phyloP scores from a whole-genome alignment of 2,888 invertebrate genomes.

The Pammene aurita region DNA sequence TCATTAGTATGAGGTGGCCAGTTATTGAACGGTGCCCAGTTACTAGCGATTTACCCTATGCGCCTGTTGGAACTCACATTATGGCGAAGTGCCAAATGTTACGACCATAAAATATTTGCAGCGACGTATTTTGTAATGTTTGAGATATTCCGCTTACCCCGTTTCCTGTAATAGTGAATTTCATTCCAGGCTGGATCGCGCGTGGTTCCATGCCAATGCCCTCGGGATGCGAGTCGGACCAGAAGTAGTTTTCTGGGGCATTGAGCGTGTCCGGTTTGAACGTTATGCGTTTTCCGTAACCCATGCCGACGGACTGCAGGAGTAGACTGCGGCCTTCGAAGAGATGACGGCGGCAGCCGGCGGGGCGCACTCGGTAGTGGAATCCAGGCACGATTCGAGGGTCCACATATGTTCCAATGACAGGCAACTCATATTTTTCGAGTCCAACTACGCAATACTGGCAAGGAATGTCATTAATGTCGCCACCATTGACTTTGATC shows the following conservation, averaged over 20 bases:
- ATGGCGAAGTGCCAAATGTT: slow-evolving; percentile 33
- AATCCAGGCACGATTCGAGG: slow-evolving; percentile 88
- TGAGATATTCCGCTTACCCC: slow-evolving; percentile 69
- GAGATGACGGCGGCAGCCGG: slow-evolving; percentile 85
- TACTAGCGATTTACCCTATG: no score
- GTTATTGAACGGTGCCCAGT: no score
- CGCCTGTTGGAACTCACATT: slow-evolving; percentile 37
- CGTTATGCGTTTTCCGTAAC: slow-evolving; percentile 89
- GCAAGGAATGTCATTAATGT: slow-evolving; percentile 86
- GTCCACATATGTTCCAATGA: slow-evolving; percentile 89
- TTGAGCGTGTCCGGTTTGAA: slow-evolving; percentile 86
- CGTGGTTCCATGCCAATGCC: slow-evolving; percentile 87
- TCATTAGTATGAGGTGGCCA: no score
- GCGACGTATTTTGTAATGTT: slow-evolving; percentile 26
- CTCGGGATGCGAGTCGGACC: slow-evolving; percentile 90
- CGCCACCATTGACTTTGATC: slow-evolving; percentile 84
- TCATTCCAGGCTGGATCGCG: slow-evolving; percentile 86
- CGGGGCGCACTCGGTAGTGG: slow-evolving; percentile 87
- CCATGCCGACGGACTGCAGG: slow-evolving; percentile 87
- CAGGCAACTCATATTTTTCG: slow-evolving; percentile 86
- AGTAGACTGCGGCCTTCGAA: slow-evolving; percentile 86
- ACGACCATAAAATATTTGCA: slow-evolving; percentile 13
- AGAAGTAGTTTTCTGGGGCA: slow-evolving; percentile 87
- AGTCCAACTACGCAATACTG: slow-evolving; percentile 86
- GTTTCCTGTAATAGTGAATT: slow-evolving; percentile 84